Conservation (phyloP, 2,888 invertebrate species). For the Ectropis crepuscularia region DNA sequence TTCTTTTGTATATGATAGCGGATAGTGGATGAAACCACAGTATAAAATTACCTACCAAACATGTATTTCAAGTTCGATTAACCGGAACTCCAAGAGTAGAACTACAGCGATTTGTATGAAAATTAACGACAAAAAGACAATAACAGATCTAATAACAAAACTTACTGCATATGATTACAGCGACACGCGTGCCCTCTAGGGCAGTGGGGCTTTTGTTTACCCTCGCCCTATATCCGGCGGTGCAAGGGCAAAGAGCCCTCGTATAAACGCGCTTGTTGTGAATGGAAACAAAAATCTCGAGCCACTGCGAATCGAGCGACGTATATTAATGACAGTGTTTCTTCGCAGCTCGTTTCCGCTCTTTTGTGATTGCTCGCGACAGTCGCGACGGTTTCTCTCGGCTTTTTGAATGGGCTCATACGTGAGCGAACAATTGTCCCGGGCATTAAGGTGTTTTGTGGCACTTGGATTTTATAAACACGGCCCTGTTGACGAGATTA, state of each 20-base stretch:
- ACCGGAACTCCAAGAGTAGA: no score
- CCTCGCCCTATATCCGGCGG: conserved; percentile 45
- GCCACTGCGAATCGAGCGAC: conserved; percentile 53
- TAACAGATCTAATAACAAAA: conserved; percentile 15
- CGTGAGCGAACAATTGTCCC: conserved; percentile 68
- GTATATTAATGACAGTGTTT: conserved; percentile 76
- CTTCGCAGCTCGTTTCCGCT: conserved; percentile 68
- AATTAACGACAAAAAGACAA: not conserved
- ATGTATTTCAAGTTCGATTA: no score
- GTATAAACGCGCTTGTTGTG: conserved; percentile 51
- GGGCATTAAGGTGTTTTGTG: conserved; percentile 64
- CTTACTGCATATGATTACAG: conserved; percentile 15
- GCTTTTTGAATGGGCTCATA: conserved; percentile 67
- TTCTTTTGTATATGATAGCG: no score
- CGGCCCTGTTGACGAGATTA: conserved; percentile 45
- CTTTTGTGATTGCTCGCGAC: conserved; percentile 70
- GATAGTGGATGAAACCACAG: no score
- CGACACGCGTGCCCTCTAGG: conserved; percentile 18
- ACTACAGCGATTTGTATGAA: no score
- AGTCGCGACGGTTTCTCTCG: conserved; percentile 57
- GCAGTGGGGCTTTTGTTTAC: conserved; percentile 43
- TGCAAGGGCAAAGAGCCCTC: conserved; percentile 42
- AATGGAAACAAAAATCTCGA: conserved; percentile 50
- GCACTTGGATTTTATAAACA: conserved; percentile 47
- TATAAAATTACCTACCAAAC: no score